These are phyloP conservation scores for Argopecten irradians DNA, from an alignment of 1,140 invertebrate species.

Conservation along the genomic window DNA sequence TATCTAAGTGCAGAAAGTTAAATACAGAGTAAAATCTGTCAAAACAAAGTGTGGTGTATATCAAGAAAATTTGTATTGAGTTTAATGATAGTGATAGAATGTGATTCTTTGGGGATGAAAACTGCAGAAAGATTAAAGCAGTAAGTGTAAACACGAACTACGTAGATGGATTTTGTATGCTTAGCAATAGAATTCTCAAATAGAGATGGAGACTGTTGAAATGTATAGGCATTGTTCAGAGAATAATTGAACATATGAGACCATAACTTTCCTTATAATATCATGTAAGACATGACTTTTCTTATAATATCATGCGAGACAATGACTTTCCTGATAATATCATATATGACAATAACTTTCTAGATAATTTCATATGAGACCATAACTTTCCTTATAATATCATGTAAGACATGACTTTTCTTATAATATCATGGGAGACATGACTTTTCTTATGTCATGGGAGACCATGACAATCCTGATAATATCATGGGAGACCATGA, in stretches of 20 bases:
- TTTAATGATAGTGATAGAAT: not conserved
- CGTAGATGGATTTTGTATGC: not conserved
- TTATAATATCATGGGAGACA: too few relatives aligned
- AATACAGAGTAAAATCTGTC: not conserved
- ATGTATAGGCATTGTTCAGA: not conserved
- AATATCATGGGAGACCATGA: too few relatives aligned
- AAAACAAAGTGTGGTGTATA: not conserved
- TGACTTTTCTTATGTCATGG: too few relatives aligned
- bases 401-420: too few relatives aligned
- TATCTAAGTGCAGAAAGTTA: not conserved
- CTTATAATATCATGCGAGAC: too few relatives aligned
- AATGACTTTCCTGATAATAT: too few relatives aligned
- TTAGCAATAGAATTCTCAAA: not conserved
- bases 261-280: too few relatives aligned
- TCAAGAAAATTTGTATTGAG: not conserved
- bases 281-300: too few relatives aligned
- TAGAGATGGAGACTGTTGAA: not conserved
- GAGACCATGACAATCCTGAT: too few relatives aligned
- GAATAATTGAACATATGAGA: slow-evolving; percentile 24
- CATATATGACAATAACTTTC: too few relatives aligned
- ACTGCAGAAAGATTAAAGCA: not conserved
- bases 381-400: too few relatives aligned
- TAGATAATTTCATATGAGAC: too few relatives aligned
- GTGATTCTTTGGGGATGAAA: not conserved
- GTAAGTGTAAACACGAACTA: not conserved